Percentiles rank a stretch among this genome's conserved stretches.
Conservation (phyloP, 1,140 invertebrate genomes). For the Drosophila navojoa region DNA sequence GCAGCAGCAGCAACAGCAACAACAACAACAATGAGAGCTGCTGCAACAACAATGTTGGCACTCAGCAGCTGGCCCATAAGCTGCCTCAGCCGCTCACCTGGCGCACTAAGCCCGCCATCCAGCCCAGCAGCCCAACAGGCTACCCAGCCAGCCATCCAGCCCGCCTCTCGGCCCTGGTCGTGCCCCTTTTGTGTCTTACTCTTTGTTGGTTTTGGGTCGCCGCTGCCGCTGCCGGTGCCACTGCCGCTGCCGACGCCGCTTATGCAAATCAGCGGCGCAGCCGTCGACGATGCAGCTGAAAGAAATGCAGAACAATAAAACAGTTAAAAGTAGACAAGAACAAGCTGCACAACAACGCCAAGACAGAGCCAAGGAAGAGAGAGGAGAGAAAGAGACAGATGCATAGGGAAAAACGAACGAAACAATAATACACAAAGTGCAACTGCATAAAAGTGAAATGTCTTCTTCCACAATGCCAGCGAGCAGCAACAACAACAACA, state of each 20-base stretch:
- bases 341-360: slow-evolving; percentile 60
- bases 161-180: neutral
- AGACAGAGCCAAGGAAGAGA: neutral
- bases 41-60: slow-evolving; percentile 72
- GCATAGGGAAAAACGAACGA: slow-evolving; percentile 25
- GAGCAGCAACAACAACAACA: slow-evolving; percentile 39
- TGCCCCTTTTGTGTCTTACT: slow-evolving; percentile 22
- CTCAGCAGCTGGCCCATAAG: slow-evolving; percentile 62
- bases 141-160: neutral
- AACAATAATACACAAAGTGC: slow-evolving; percentile 81
- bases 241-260: slow-evolving; percentile 51
- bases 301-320: slow-evolving; percentile 80
- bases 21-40: slow-evolving; percentile 12
- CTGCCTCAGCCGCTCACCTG: slow-evolving; percentile 56
- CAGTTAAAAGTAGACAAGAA: slow-evolving; percentile 81
- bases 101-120: slow-evolving; percentile 8
- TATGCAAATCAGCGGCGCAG: slow-evolving; percentile 77
- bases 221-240: slow-evolving; percentile 15
- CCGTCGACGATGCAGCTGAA: slow-evolving; percentile 40
- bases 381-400: slow-evolving; percentile 1
- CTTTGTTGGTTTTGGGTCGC: slow-evolving; percentile 70
- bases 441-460: slow-evolving; percentile 82
- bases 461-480: slow-evolving; percentile 78
- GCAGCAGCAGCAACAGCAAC: slow-evolving; percentile 12
- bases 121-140: neutral